Evolutionary conservation across 2,888 invertebrate genomes (phyloP).

Genomic region (Belgica antarctica): DNA sequence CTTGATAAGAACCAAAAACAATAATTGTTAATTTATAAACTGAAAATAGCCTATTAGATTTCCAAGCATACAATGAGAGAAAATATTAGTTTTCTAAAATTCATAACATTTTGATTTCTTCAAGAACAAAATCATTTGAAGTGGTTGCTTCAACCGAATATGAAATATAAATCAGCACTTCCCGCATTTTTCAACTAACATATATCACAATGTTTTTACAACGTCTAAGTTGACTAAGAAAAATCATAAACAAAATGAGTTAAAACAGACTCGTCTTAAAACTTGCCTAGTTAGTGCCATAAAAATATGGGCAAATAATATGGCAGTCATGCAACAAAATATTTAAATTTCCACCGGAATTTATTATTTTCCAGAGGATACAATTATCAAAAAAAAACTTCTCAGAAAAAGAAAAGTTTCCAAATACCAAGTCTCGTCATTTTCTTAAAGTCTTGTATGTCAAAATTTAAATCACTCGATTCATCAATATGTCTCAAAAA

Average conservation of each 20-base stretch:
- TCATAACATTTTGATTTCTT: no score
- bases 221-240: background rate
- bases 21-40: no score
- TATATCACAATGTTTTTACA: conserved; percentile 17
- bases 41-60: no score
- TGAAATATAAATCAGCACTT: no score
- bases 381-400: conserved; percentile 12
- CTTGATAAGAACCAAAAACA: no score
- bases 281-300: background rate
- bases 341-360: background rate
- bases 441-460: conserved; percentile 6
- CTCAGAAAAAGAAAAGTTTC: background rate
- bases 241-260: conserved; percentile 7
- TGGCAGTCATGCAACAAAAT: background rate
- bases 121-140: no score
- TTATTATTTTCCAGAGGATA: conserved; percentile 4
- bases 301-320: background rate
- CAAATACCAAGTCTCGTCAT: conserved; percentile 26
- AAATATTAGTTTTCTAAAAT: no score
- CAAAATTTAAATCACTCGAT: conserved; percentile 8
- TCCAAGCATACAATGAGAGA: no score
- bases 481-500: conserved; percentile 45
- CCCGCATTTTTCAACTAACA: no score
- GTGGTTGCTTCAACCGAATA: no score
- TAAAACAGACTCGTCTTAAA: background rate